Conservation (phyloP, 2,797 vertebrate genomes). For the Notamacropus eugenii region DNA sequence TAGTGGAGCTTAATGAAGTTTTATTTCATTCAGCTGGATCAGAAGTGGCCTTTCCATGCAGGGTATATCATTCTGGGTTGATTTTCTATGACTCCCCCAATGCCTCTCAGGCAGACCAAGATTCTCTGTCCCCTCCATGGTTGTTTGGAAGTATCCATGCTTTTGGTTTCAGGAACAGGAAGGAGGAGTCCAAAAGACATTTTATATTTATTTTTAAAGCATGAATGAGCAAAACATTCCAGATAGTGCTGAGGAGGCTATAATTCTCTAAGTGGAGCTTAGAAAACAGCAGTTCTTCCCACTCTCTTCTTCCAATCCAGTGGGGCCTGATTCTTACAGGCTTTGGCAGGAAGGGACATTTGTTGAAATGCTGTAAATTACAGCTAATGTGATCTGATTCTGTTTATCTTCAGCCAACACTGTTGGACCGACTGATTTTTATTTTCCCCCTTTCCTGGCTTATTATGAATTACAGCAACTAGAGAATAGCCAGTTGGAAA, state of each 20-base stretch:
- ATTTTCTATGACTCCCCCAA: slow-evolving; percentile 75
- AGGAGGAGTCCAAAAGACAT: slow-evolving; percentile 77
- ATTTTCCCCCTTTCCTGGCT: slow-evolving; percentile 60
- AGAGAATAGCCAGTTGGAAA: slow-evolving; percentile 76
- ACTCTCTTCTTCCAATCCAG: slow-evolving; percentile 41
- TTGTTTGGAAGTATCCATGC: slow-evolving; percentile 73
- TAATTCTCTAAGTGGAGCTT: slow-evolving; percentile 72
- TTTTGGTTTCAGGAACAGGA: slow-evolving; percentile 77
- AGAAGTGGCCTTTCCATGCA: slow-evolving; percentile 77
- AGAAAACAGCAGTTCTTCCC: slow-evolving; percentile 74
- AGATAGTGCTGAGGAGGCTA: slow-evolving; percentile 74
- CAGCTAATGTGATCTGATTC: slow-evolving; percentile 80
- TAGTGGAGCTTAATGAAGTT: not conserved
- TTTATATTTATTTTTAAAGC: slow-evolving; percentile 83
- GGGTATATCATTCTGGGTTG: slow-evolving; percentile 66
- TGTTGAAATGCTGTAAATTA: slow-evolving; percentile 81
- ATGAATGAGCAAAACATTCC: slow-evolving; percentile 78
- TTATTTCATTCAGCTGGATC: not conserved
- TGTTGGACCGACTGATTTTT: slow-evolving; percentile 56
- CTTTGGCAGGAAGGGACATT: slow-evolving; percentile 72
- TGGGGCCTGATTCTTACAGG: slow-evolving; percentile 61
- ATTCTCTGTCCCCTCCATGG: slow-evolving; percentile 77
- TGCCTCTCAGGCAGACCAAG: slow-evolving; percentile 80
- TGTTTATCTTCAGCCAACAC: slow-evolving; percentile 72
- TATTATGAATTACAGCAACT: slow-evolving; percentile 74